Evolutionary conservation across 2,888 invertebrate species (phyloP).

Genomic region (Encarsia formosa): DNA sequence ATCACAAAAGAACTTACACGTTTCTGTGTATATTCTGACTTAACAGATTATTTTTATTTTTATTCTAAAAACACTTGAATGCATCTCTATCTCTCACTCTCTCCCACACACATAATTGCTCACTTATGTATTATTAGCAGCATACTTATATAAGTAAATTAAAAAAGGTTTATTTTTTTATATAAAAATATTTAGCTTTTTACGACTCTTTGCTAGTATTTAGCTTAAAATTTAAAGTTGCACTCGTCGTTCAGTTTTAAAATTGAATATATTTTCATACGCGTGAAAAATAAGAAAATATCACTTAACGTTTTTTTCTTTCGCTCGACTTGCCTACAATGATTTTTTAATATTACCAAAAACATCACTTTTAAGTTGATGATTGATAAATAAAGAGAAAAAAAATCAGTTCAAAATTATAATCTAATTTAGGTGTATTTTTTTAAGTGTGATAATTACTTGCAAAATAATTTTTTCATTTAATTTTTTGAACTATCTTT

Average conservation of each 20-base stretch:
- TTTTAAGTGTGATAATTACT: too few relatives aligned
- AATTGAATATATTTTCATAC: conserved; percentile 15
- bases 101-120: conserved; percentile 1
- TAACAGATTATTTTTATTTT: conserved; percentile 21
- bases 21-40: conserved; percentile 3
- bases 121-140: conserved; percentile 1
- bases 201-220: conserved; percentile 7
- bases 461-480: too few relatives aligned
- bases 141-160: conserved; percentile 9
- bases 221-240: conserved; percentile 14
- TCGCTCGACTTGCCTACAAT: conserved; percentile 14
- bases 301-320: conserved; percentile 16
- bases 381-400: too few relatives aligned
- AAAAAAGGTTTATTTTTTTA: conserved; percentile 19
- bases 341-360: conserved; percentile 25
- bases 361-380: conserved; percentile 18
- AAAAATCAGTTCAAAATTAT: too few relatives aligned
- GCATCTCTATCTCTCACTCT: conserved; percentile 1
- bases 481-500: too few relatives aligned
- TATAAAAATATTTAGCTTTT: conserved; percentile 26
- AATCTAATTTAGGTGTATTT: too few relatives aligned
- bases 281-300: conserved; percentile 21
- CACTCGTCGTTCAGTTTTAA: conserved; percentile 1
- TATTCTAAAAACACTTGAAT: conserved; percentile 20
- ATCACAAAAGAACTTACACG: conserved; percentile 24